Evolutionary conservation across 2,113 vertebrate species (phyloP).

Genomic region (Brevimyrus niger): DNA sequence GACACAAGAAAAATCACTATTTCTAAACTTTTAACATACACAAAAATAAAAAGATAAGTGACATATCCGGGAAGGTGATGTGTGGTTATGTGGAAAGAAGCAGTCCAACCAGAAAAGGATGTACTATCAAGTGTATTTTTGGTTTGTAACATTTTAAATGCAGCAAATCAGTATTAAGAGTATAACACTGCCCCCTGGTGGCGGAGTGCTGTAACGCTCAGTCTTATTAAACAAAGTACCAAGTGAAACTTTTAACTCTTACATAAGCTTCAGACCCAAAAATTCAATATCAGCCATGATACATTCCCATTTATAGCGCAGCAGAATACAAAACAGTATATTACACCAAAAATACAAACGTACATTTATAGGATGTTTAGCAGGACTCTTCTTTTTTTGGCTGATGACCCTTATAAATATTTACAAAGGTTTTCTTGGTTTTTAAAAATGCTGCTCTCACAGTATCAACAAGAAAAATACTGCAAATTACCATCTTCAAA

Average conservation of each 20-base stretch:
- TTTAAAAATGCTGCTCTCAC: constrained; percentile 36
- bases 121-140: constrained; percentile 60
- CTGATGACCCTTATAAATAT: constrained; percentile 37
- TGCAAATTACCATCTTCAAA: constrained; percentile 47
- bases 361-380: constrained; percentile 39
- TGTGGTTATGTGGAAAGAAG: neutral
- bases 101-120: constrained; percentile 22
- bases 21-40: neutral
- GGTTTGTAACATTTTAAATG: constrained; percentile 55
- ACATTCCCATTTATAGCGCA: constrained; percentile 46
- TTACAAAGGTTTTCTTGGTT: constrained; percentile 28
- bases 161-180: constrained; percentile 49
- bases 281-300: constrained; percentile 27
- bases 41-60: neutral
- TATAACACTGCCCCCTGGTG: constrained; percentile 33
- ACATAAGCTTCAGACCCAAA: constrained; percentile 12
- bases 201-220: constrained; percentile 1
- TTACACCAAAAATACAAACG: constrained; percentile 49
- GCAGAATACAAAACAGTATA: constrained; percentile 46
- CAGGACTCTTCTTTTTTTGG: constrained; percentile 21
- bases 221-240: neutral
- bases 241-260: constrained; percentile 1
- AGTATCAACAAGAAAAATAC: constrained; percentile 48
- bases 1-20: neutral
- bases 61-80: neutral